Conservation (phyloP, 1,140 invertebrate species). For the Dreissena polymorpha region DNA sequence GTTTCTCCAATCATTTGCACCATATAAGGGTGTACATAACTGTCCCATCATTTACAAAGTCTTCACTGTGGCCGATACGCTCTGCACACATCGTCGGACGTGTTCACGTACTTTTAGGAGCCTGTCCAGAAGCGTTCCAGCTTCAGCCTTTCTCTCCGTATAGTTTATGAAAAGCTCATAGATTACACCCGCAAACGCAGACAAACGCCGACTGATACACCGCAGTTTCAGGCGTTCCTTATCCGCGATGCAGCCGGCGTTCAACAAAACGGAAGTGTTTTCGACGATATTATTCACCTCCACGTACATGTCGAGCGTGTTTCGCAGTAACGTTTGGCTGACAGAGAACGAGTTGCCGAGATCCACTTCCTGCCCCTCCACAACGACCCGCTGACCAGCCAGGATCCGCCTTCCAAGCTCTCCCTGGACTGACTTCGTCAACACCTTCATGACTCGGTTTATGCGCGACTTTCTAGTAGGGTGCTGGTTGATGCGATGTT, state of each 20-base stretch:
- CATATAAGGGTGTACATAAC: no score
- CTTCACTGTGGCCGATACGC: not conserved
- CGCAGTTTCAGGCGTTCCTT: constrained; percentile 5
- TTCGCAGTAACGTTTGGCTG: constrained; percentile 24
- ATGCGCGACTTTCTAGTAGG: constrained; percentile 1
- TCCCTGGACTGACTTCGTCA: constrained; percentile 24
- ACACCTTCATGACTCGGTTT: not conserved
- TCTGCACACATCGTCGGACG: not conserved
- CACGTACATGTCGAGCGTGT: constrained; percentile 49
- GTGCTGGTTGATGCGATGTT: constrained; percentile 40
- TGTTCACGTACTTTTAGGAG: constrained; percentile 28
- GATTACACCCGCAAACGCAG: constrained; percentile 7
- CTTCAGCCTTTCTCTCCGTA: not conserved
- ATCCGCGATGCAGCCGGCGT: constrained; percentile 11
- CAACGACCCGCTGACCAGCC: not conserved
- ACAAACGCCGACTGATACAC: constrained; percentile 12
- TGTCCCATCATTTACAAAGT: not conserved
- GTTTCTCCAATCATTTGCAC: no score
- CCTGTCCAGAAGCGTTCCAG: not conserved
- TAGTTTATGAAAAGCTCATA: constrained; percentile 12
- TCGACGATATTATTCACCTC: constrained; percentile 58
- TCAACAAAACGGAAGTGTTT: constrained; percentile 48
- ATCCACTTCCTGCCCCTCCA: constrained; percentile 24
- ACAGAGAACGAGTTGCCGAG: constrained; percentile 16
- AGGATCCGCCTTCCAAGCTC: constrained; percentile 5